Conservation (phyloP, 2,888 invertebrate genomes). For the Crematogaster levior region DNA sequence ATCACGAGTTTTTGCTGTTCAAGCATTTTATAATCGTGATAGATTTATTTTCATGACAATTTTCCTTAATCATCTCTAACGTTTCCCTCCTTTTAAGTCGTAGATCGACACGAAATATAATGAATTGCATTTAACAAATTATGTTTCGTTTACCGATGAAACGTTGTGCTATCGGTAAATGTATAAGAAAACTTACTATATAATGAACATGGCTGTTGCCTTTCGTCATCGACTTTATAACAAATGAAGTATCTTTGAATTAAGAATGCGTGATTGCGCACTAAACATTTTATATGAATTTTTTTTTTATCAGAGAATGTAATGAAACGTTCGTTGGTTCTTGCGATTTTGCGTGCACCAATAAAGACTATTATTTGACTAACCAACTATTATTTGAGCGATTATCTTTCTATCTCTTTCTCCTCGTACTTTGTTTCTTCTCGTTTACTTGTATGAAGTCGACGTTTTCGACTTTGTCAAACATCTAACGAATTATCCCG, state of each 20-base stretch:
- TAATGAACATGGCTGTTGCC: background rate
- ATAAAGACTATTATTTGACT: conserved; percentile 35
- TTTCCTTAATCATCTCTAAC: background rate
- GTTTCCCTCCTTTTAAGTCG: background rate
- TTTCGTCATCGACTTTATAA: background rate
- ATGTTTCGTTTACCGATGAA: background rate
- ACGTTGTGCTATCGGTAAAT: conserved; percentile 1
- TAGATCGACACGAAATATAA: background rate
- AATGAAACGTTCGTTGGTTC: conserved; percentile 2
- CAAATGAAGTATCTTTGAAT: conserved; percentile 5
- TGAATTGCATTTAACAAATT: background rate
- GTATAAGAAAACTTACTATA: background rate
- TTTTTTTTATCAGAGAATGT: background rate
- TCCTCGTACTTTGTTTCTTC: background rate
- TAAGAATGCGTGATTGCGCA: background rate
- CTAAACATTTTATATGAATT: conserved; percentile 17
- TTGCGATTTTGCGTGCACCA: conserved; percentile 7
- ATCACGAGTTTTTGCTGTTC: background rate
- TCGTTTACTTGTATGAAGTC: background rate
- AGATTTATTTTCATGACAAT: conserved; percentile 16
- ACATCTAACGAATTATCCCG: background rate
- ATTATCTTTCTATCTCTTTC: background rate
- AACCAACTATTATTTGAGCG: conserved; percentile 15
- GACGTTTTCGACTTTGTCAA: background rate
- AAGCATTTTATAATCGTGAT: background rate